phyloP scores from a whole-genome alignment of 2,888 invertebrate genomes.

The Terebella lapidaria region DNA sequence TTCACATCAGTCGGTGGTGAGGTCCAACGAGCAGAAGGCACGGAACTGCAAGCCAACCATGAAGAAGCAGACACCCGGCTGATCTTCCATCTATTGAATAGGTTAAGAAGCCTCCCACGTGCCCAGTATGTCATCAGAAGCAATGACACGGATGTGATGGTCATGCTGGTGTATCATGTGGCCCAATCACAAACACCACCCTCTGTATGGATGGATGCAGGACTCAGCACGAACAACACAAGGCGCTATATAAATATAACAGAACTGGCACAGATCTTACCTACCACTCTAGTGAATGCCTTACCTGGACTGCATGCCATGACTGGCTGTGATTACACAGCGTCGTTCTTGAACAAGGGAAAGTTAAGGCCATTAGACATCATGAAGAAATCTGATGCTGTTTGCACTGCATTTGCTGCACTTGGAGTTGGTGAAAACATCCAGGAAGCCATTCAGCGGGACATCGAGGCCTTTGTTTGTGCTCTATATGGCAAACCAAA shows the following conservation, averaged over 20 bases:
- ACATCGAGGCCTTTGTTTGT: no score
- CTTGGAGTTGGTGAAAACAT: no score
- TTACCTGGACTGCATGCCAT: not conserved
- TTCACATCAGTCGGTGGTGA: not conserved
- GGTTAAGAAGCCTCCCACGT: not conserved
- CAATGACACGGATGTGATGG: not conserved
- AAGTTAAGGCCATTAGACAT: not conserved
- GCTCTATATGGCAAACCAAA: not conserved
- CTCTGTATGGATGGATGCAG: not conserved
- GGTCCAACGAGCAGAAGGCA: not conserved
- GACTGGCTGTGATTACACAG: not conserved
- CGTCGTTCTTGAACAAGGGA: not conserved
- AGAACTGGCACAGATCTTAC: not conserved
- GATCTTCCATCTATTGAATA: not conserved
- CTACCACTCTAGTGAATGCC: not conserved
- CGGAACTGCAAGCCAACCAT: constrained; percentile 4
- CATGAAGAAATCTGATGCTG: no score
- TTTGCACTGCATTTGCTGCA: no score
- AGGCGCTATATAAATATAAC: not conserved
- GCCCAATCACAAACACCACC: not conserved
- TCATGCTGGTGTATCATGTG: not conserved
- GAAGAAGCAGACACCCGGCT: constrained; percentile 11
- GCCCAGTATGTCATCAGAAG: not conserved
- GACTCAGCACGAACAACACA: not conserved
- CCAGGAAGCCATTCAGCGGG: no score